Conservation (phyloP, 2,888 invertebrate species). For the Pemphredon lugubris region DNA sequence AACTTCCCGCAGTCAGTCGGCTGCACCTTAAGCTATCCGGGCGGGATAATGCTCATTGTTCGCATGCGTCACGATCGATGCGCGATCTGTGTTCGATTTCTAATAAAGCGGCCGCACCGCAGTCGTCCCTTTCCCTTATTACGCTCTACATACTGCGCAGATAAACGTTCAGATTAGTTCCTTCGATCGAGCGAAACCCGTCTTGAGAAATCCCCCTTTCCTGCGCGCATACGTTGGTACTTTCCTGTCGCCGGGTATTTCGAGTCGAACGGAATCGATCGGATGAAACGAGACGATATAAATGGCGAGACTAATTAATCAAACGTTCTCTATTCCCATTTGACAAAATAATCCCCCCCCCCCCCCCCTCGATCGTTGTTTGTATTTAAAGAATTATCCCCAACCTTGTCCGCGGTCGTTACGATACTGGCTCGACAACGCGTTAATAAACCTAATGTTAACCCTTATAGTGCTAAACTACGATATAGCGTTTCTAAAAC, state of each 20-base stretch:
- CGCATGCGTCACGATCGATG: constrained; percentile 49
- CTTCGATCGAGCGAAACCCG: constrained; percentile 38
- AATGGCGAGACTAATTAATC: neutral
- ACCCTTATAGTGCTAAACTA: too few species aligned
- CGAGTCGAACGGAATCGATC: constrained; percentile 14
- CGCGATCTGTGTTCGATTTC: constrained; percentile 35
- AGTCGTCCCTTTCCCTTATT: constrained; percentile 54
- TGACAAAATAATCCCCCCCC: too few species aligned
- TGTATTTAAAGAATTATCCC: too few species aligned
- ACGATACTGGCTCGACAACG: too few species aligned
- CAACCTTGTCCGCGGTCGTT: too few species aligned
- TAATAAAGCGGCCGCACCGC: constrained; percentile 35
- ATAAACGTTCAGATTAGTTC: constrained; percentile 49
- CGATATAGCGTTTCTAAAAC: too few species aligned
- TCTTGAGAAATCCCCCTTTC: constrained; percentile 46
- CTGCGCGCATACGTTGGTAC: too few species aligned
- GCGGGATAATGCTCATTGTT: constrained; percentile 46
- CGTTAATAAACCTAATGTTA: too few species aligned
- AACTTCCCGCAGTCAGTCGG: too few species aligned
- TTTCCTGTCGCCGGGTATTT: constrained; percentile 12
- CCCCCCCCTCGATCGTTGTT: too few species aligned
- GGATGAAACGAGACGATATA: constrained; percentile 1
- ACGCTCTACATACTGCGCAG: constrained; percentile 48
- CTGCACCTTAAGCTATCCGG: too few species aligned
- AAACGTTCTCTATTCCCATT: too few species aligned